A percentile compares a stretch with the other conserved stretches of the same genome.
Evolutionary conservation across 2,797 vertebrate genomes (phyloP).

Genomic region (Dryobates pubescens): DNA sequence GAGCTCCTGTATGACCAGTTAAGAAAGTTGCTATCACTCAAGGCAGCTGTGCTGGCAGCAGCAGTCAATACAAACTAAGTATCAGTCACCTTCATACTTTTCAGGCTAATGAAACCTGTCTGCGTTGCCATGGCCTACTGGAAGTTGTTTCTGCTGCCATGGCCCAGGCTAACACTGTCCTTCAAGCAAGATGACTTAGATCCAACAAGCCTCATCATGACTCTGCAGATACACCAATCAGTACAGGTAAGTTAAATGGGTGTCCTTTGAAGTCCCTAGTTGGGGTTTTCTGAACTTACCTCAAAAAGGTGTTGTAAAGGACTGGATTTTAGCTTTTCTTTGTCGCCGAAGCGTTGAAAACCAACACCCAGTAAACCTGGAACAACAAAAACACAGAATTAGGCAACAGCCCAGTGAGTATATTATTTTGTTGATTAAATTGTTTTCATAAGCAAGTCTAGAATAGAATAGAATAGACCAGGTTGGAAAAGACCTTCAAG

Average conservation of each 20-base stretch:
- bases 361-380: slow-evolving; percentile 92
- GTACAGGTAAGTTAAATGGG: too few species aligned
- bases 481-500: too few species aligned
- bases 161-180: not conserved
- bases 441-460: not conserved
- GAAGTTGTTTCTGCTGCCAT: not conserved
- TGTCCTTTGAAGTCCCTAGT: not conserved
- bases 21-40: rapidly evolving
- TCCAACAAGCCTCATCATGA: not conserved
- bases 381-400: slow-evolving; percentile 35
- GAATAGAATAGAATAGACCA: too few species aligned
- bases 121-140: not conserved
- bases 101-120: not conserved
- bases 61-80: not conserved
- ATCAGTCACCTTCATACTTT: rapidly evolving
- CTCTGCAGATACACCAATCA: not conserved
- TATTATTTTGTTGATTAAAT: not conserved
- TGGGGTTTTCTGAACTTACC: slow-evolving; percentile 78
- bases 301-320: slow-evolving; percentile 96
- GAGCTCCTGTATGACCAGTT: not conserved
- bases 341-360: slow-evolving; percentile 86
- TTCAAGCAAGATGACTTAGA: not conserved
- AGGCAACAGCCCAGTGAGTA: not conserved
- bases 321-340: slow-evolving; percentile 88
- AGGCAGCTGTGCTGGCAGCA: not conserved